phyloP scores from a whole-genome alignment of 1,140 invertebrate genomes.

The Drosophila nigrodunni region DNA sequence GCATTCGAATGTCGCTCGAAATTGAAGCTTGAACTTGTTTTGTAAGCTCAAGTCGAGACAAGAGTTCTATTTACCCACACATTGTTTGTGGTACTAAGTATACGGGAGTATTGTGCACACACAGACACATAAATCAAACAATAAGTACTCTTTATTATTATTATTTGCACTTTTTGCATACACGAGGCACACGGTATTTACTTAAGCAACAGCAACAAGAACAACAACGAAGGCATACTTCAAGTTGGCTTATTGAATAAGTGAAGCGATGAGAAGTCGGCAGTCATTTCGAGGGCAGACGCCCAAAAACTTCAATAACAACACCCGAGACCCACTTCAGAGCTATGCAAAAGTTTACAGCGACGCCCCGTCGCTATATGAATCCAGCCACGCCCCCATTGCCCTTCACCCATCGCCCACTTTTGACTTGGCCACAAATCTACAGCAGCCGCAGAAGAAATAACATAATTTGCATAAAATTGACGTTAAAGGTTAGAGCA shows the following conservation, averaged over 20 bases:
- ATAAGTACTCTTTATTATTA: conserved; percentile 85
- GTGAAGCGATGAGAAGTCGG: conserved; percentile 44
- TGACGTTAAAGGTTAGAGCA: conserved; percentile 83
- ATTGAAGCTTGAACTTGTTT: not conserved
- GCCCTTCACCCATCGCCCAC: not conserved
- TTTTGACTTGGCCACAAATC: conserved; percentile 21
- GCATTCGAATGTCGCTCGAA: not conserved
- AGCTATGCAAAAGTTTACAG: conserved; percentile 55
- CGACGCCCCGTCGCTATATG: conserved; percentile 72
- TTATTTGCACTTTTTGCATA: conserved; percentile 84
- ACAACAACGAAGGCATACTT: conserved; percentile 65
- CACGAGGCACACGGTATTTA: conserved; percentile 64
- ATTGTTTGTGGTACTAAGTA: not conserved
- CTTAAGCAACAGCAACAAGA: conserved; percentile 65
- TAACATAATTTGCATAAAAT: conserved; percentile 85
- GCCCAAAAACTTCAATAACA: conserved; percentile 78
- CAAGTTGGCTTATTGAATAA: conserved; percentile 85
- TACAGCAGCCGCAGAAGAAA: conserved; percentile 48
- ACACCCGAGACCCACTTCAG: conserved; percentile 58
- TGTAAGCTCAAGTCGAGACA: not conserved
- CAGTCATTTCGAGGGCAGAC: conserved; percentile 23
- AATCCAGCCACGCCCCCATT: conserved; percentile 58
- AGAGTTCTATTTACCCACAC: conserved; percentile 31
- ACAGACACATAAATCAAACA: conserved; percentile 85
- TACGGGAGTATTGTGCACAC: conserved; percentile 64